These are phyloP conservation scores for Zoanthus sansibaricus DNA, from an alignment of 92 coral and sea anemone species.

Conservation along the genomic window DNA sequence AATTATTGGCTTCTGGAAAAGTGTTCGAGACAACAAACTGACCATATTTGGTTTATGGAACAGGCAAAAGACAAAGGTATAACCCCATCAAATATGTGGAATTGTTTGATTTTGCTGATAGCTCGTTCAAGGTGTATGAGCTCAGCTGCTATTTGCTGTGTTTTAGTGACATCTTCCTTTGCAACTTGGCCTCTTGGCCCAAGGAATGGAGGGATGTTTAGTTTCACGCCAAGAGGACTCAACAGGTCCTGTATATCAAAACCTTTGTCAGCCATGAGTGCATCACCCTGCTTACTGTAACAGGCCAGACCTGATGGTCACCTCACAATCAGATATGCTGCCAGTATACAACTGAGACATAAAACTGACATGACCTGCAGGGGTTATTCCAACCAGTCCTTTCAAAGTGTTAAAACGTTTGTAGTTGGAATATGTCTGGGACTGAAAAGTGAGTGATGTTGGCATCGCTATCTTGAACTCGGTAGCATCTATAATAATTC, in stretches of 20 bases:
- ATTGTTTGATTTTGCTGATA: slow-evolving; percentile 56
- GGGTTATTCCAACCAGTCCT: slow-evolving; percentile 54
- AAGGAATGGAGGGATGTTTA: slow-evolving; percentile 60
- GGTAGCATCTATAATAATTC: too few relatives aligned
- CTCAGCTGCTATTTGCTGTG: slow-evolving; percentile 66
- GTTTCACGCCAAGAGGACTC: slow-evolving; percentile 63
- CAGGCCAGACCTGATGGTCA: slow-evolving; percentile 60
- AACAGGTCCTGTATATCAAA: slow-evolving; percentile 64
- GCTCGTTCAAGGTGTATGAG: slow-evolving; percentile 64
- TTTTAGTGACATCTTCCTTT: slow-evolving; percentile 51
- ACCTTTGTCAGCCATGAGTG: slow-evolving; percentile 56
- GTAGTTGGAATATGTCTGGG: too few relatives aligned
- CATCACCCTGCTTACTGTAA: slow-evolving; percentile 60
- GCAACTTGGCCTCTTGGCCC: slow-evolving; percentile 59
- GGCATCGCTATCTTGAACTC: too few relatives aligned
- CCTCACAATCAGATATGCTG: slow-evolving; percentile 66
- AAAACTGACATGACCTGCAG: slow-evolving; percentile 58
- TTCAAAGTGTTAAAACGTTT: too few relatives aligned
- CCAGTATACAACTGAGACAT: slow-evolving; percentile 69
- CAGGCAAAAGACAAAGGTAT: slow-evolving; percentile 67
- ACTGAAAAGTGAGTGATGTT: too few relatives aligned
- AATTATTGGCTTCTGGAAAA: slow-evolving; percentile 69
- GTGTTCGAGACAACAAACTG: slow-evolving; percentile 68
- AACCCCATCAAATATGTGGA: slow-evolving; percentile 60
- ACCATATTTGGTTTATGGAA: slow-evolving; percentile 70